Conservation (phyloP, 1,140 invertebrate genomes). For the Drosophila ficusphila region DNA sequence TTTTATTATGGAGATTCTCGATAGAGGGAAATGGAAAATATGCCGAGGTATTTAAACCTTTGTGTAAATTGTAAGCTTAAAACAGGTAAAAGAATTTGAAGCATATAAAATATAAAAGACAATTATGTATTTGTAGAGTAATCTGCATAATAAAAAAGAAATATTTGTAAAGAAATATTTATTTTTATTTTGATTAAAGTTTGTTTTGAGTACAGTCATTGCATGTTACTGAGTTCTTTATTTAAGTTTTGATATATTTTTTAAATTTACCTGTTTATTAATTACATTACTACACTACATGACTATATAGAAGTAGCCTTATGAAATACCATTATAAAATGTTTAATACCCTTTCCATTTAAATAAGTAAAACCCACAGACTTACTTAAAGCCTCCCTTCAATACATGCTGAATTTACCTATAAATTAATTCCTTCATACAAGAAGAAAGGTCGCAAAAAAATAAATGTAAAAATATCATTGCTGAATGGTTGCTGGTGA, state of each 20-base stretch:
- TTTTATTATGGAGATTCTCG: constrained; percentile 24
- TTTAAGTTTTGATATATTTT: too few relatives aligned
- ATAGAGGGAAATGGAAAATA: not conserved
- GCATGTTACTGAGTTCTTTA: too few relatives aligned
- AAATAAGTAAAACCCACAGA: too few relatives aligned
- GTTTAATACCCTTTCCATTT: too few relatives aligned
- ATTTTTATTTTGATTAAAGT: not conserved
- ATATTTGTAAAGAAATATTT: too few relatives aligned
- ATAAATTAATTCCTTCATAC: constrained; percentile 5
- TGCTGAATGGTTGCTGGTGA: constrained; percentile 18
- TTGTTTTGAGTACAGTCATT: too few relatives aligned
- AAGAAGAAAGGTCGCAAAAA: not conserved
- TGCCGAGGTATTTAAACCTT: not conserved
- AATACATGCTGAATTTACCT: not conserved
- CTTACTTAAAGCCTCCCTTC: too few relatives aligned
- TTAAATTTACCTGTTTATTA: too few relatives aligned
- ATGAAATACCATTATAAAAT: too few relatives aligned
- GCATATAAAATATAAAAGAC: not conserved
- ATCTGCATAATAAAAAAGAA: not conserved
- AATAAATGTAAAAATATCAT: constrained; percentile 28
- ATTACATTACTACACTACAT: too few relatives aligned
- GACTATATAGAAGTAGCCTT: too few relatives aligned
- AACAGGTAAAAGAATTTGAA: not conserved
- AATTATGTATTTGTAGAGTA: not conserved
- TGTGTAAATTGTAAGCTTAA: not conserved